phyloP scores from a whole-genome alignment of 2,888 invertebrate species.

The Lochmaea crataegi region DNA sequence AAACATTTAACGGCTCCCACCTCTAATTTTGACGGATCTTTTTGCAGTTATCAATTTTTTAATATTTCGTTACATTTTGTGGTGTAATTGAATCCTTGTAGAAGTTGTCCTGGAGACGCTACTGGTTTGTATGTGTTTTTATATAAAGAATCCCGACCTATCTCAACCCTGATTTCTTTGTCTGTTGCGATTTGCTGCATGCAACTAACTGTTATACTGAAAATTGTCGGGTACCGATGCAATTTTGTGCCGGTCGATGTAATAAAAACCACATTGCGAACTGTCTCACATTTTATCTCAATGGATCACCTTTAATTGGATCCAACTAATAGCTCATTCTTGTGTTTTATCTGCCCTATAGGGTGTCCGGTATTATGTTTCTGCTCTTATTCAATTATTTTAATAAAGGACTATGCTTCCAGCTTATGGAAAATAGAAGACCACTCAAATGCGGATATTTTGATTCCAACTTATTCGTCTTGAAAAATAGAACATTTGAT shows the following conservation, averaged over 20 bases:
- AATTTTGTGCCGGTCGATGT: conserved; percentile 19
- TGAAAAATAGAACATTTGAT: too few species aligned
- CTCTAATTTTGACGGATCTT: too few species aligned
- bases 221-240: conserved; percentile 19
- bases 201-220: conserved; percentile 24
- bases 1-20: too few species aligned
- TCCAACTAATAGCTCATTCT: conserved; percentile 1
- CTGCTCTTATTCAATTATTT: background rate
- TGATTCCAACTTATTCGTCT: too few species aligned
- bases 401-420: too few species aligned
- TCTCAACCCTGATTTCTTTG: conserved; percentile 28
- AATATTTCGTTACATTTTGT: too few species aligned
- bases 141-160: conserved; percentile 22
- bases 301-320: conserved; percentile 18
- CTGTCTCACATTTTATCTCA: background rate
- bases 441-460: too few species aligned
- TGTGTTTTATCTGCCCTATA: background rate
- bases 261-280: conserved; percentile 18
- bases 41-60: too few species aligned
- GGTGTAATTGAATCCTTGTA: background rate
- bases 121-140: background rate
- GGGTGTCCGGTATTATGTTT: background rate
- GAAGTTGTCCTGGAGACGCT: background rate
- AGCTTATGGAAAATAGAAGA: too few species aligned
- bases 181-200: conserved; percentile 22